Evolutionary conservation across 2,797 vertebrate species (phyloP).

Genomic region (Chiroxiphia lanceolata): DNA sequence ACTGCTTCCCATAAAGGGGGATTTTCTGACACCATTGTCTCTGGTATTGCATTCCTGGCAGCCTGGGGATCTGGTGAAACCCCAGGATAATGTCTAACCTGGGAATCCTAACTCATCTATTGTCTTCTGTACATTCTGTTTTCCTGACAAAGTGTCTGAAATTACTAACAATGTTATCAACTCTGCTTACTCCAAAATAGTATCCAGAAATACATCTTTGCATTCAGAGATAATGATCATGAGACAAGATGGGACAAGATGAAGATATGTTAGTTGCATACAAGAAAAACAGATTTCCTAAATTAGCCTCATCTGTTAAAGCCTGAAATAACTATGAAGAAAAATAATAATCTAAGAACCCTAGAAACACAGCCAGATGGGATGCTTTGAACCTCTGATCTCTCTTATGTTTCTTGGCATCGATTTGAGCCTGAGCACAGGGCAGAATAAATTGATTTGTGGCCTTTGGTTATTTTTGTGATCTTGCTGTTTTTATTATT

Average conservation of each 20-base stretch:
- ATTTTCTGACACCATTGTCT: background rate
- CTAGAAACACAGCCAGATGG: constrained; percentile 34
- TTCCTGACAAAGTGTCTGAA: constrained; percentile 18
- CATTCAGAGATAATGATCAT: constrained; percentile 17
- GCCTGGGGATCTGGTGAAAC: background rate
- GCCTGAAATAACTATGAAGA: constrained; percentile 44
- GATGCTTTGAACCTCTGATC: constrained; percentile 5
- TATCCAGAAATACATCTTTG: constrained; percentile 36
- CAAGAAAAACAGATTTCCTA: constrained; percentile 44
- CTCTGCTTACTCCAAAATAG: constrained; percentile 1
- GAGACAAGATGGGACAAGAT: constrained; percentile 34
- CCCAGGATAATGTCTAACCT: background rate
- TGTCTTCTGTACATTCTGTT: background rate
- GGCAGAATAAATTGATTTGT: background rate
- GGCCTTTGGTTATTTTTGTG: background rate
- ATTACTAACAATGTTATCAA: background rate
- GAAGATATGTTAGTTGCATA: constrained; percentile 11
- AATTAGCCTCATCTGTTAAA: constrained; percentile 54
- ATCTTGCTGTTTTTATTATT: background rate
- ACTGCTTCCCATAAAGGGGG: background rate
- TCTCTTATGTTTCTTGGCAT: background rate
- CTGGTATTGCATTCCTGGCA: background rate
- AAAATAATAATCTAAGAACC: constrained; percentile 26
- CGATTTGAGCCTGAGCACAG: background rate
- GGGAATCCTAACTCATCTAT: background rate